phyloP scores from a whole-genome alignment of 2,797 vertebrate genomes.

The Diplodus sargus region DNA sequence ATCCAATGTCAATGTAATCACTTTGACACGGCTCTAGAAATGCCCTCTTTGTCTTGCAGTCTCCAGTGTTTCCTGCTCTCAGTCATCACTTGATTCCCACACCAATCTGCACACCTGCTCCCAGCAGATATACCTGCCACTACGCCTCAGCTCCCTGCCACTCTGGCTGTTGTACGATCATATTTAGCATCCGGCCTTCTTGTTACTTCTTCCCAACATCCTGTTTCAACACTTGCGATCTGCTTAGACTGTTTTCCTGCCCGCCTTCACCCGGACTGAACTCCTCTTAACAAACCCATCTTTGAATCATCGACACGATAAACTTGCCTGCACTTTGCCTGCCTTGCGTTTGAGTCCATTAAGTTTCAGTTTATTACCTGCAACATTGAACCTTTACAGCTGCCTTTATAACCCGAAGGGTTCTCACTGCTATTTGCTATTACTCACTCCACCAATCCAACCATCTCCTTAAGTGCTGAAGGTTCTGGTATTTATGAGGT shows the following conservation, averaged over 20 bases:
- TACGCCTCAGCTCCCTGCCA: not conserved
- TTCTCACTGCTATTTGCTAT: not conserved
- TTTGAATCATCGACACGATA: slow-evolving; percentile 4
- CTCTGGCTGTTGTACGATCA: not conserved
- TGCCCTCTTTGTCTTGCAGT: not conserved
- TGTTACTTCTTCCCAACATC: not conserved
- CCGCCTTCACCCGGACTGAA: not conserved
- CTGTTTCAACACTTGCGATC: not conserved
- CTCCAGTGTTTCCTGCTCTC: not conserved
- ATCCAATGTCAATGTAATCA: not conserved
- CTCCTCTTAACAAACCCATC: not conserved
- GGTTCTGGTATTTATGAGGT: not conserved
- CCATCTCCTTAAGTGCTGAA: not conserved
- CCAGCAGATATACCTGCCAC: not conserved
- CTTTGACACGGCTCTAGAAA: not conserved
- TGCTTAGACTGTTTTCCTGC: not conserved
- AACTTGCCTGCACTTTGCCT: slow-evolving; percentile 11
- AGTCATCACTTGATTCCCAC: not conserved
- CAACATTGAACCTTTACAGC: slow-evolving; percentile 9
- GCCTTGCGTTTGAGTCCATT: not conserved
- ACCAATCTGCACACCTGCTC: not conserved
- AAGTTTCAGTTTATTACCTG: slow-evolving; percentile 13
- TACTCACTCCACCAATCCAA: not conserved
- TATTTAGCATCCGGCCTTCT: not conserved
- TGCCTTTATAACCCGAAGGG: not conserved